These are phyloP conservation scores for Adineta ricciae DNA, from an alignment of 2,888 invertebrate species.

Conservation along the genomic window DNA sequence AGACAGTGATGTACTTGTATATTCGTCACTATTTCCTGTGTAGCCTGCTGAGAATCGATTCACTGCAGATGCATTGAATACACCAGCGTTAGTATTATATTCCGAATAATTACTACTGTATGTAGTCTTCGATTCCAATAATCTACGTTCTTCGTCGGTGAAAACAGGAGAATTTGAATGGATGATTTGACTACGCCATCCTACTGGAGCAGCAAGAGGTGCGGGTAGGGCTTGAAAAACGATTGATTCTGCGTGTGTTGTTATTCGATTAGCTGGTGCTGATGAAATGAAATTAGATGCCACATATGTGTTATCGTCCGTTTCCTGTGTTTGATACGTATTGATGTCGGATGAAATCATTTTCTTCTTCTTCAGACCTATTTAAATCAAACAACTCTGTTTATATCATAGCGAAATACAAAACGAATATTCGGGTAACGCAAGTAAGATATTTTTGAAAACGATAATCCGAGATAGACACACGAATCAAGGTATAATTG, in stretches of 20 bases:
- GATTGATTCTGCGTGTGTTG: background rate
- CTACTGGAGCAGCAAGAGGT: background rate
- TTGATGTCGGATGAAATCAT: background rate
- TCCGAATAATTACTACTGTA: background rate
- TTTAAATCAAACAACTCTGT: background rate
- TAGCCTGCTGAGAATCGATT: background rate
- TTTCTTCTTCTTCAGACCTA: background rate
- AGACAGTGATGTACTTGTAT: background rate
- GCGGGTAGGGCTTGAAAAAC: background rate
- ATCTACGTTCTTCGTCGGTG: background rate
- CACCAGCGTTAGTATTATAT: background rate
- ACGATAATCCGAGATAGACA: too few species aligned
- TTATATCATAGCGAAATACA: background rate
- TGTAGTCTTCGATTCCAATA: background rate
- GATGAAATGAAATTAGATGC: background rate
- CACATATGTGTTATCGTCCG: background rate
- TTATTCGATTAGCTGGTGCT: background rate
- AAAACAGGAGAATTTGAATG: background rate
- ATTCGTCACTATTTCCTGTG: background rate
- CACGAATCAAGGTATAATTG: background rate
- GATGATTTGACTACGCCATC: background rate
- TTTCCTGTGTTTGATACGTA: background rate
- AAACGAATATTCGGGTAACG: background rate
- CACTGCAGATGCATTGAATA: background rate
- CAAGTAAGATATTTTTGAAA: background rate